A percentile compares a stretch with the other conserved stretches of the same genome.
Evolutionary conservation across 2,888 invertebrate genomes (phyloP).

Genomic region (Pandemis cinnamomeana): DNA sequence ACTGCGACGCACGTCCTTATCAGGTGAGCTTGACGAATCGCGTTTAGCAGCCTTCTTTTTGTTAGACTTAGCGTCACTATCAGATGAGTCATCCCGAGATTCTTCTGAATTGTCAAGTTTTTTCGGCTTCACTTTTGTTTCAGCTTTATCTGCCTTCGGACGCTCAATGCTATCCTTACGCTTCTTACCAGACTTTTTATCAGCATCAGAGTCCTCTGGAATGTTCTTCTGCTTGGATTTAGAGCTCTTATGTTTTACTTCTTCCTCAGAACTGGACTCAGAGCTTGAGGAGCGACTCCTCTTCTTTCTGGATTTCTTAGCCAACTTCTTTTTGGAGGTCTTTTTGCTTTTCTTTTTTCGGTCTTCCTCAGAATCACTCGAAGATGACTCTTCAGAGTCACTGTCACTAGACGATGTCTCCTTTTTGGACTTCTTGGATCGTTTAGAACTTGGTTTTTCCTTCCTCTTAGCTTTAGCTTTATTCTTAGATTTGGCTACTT

Average conservation of each 20-base stretch:
- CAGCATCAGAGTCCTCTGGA: constrained; percentile 77
- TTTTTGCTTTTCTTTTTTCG: constrained; percentile 81
- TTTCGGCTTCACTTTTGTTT: constrained; percentile 70
- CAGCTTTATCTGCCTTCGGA: constrained; percentile 69
- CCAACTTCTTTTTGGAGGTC: constrained; percentile 74
- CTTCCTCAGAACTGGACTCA: constrained; percentile 82
- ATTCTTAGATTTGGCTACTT: constrained; percentile 71
- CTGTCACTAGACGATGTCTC: constrained; percentile 80
- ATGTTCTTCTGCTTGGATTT: constrained; percentile 80
- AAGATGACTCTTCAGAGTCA: constrained; percentile 80
- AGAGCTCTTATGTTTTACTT: constrained; percentile 75
- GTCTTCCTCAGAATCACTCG: constrained; percentile 80
- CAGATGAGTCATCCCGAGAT: constrained; percentile 75
- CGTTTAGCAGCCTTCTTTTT: constrained; percentile 81
- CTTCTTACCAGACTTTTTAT: constrained; percentile 75
- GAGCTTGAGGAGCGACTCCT: constrained; percentile 78
- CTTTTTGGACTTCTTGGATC: constrained; percentile 78
- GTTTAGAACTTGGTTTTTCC: constrained; percentile 85
- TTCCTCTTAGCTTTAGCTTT: constrained; percentile 79
- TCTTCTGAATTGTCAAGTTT: constrained; percentile 76
- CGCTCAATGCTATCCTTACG: constrained; percentile 73
- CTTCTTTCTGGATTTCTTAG: constrained; percentile 79
- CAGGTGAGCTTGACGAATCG: constrained; percentile 73
- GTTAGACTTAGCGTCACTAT: constrained; percentile 80
- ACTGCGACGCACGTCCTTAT: constrained; percentile 71